Evolutionary conservation across 1,140 invertebrate species (phyloP).

Genomic region (Nylanderia fulva): DNA sequence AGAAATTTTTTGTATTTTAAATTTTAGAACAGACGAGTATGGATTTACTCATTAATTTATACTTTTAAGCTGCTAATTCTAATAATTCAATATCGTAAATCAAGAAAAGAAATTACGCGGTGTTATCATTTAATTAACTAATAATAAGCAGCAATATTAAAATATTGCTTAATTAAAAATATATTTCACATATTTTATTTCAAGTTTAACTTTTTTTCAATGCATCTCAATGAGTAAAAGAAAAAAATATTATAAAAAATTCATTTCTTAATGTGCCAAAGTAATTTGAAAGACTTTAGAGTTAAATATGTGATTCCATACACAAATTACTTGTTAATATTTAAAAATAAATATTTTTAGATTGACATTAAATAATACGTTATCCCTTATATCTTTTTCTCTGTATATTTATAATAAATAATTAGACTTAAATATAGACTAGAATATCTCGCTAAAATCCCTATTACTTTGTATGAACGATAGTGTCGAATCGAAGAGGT

Average conservation of each 20-base stretch:
- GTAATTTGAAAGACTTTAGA: not conserved
- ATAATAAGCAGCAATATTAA: not conserved
- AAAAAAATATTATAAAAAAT: not conserved
- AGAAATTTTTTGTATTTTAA: not conserved
- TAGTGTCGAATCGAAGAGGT: constrained; percentile 37
- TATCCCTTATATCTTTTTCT: not conserved
- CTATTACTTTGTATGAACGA: constrained; percentile 9
- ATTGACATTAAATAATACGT: too few species aligned
- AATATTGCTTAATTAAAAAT: not conserved
- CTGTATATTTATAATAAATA: not conserved
- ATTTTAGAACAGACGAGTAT: not conserved
- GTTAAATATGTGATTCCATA: not conserved
- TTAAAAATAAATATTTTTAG: not conserved
- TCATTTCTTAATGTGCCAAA: not conserved
- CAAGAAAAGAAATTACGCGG: not conserved
- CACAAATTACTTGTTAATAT: not conserved
- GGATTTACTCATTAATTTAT: not conserved
- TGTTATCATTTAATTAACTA: not conserved
- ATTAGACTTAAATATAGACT: not conserved
- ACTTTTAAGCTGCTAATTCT: not conserved
- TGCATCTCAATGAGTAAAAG: not conserved
- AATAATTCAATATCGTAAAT: not conserved
- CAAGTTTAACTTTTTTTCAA: not conserved
- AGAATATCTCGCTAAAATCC: not conserved
- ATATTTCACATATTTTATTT: not conserved